These are phyloP conservation scores for Serilophus lunatus DNA, from an alignment of 2,113 vertebrate genomes.

Conservation along the genomic window DNA sequence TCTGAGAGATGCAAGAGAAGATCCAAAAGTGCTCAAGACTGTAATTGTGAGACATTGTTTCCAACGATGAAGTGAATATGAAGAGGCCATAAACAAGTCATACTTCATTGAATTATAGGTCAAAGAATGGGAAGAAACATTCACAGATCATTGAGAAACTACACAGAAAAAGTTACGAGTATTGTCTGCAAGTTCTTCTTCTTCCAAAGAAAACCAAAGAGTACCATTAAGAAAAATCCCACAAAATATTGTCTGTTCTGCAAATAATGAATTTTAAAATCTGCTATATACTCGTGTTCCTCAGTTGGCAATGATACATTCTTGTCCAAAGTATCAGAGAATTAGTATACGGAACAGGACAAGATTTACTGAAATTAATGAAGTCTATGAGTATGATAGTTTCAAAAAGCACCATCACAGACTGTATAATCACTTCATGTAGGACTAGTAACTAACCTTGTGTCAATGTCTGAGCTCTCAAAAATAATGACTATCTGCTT, in stretches of 20 bases:
- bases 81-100: background rate
- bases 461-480: background rate
- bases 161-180: background rate
- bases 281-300: background rate
- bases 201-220: background rate
- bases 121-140: conserved; percentile 11
- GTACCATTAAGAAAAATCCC: background rate
- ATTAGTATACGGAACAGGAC: background rate
- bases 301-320: background rate
- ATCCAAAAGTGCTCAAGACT: background rate
- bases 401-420: background rate
- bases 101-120: background rate
- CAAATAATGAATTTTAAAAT: background rate
- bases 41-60: background rate
- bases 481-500: background rate
- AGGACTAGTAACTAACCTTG: background rate
- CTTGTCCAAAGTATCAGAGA: background rate
- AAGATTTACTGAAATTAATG: background rate
- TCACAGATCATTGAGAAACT: background rate
- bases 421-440: background rate
- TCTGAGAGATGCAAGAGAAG: conserved; percentile 34
- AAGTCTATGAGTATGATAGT: background rate
- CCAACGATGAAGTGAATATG: background rate
- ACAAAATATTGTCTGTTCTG: background rate
- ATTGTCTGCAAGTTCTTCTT: background rate